Percentiles rank a stretch among this genome's conserved stretches.
These are phyloP conservation scores for Nothoprocta perdicaria DNA, from an alignment of 2,113 vertebrate genomes.

Conservation along the genomic window DNA sequence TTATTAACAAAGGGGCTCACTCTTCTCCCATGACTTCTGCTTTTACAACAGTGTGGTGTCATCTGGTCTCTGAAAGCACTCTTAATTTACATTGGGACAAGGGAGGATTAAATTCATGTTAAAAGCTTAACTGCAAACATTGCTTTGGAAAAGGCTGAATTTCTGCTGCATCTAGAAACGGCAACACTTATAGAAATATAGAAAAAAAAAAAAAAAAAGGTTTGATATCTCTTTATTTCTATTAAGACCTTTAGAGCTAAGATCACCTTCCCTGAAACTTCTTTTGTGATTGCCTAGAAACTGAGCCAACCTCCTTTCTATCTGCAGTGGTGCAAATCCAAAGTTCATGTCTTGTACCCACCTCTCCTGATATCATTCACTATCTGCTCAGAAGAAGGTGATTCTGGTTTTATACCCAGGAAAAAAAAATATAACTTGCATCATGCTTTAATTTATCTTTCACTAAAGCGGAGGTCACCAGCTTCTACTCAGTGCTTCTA, in stretches of 20 bases:
- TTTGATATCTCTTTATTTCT: neutral
- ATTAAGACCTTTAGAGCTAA: neutral
- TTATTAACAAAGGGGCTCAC: neutral
- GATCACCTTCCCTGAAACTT: neutral
- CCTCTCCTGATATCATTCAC: neutral
- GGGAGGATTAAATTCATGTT: neutral
- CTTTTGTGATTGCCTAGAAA: neutral
- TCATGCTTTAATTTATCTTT: neutral
- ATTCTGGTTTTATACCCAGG: neutral
- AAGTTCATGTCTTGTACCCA: neutral
- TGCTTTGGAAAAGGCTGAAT: neutral
- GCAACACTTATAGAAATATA: rapidly evolving
- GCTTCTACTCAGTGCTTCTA: neutral
- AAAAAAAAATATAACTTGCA: neutral
- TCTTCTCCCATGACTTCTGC: neutral
- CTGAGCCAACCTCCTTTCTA: neutral
- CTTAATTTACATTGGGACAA: neutral
- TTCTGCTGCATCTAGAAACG: neutral
- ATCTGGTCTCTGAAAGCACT: slow-evolving; percentile 5
- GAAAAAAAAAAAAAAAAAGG: neutral
- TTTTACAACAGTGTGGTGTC: neutral
- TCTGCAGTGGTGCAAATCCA: neutral
- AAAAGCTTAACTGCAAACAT: neutral
- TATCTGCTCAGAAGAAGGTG: neutral
- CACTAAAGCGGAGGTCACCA: neutral